Base-by-base conservation (phyloP, 2,797 vertebrate genomes). In the Xiphophorus birchmanni region DNA sequence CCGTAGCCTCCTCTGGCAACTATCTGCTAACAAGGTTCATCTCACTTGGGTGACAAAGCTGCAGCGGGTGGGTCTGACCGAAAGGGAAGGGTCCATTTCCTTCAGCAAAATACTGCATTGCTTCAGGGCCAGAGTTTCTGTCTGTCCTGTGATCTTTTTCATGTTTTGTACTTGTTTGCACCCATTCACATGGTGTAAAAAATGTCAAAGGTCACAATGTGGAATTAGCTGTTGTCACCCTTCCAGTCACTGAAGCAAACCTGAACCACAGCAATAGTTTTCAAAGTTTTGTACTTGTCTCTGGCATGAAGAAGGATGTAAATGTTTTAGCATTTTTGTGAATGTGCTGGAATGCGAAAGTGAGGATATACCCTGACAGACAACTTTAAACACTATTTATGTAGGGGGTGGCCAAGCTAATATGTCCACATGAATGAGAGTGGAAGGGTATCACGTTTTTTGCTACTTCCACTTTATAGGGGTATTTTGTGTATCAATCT, bases 21-120 rank as follows among this genome's bases (percentile, higher is more conserved):
- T 97, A 97, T 95, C 95, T 97, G 96, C 95, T 95, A 97, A 97
- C 96, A 95, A 96, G 93, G 94, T 92, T 84, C 73, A 80, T 95
- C 88, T 94, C 94, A 96, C 96, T 93, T 96, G 95, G 95, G 96
- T 96, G 96, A 96, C 95, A 96, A 95, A 90, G 90, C 91, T 85
- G 73, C 94, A 85, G 75, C 54, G 92, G 92, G 93, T 94, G 94
- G 94, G 90, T 93, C 91, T 93, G 87, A 88, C 77, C 84, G 76
- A 86, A 89, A 90, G 87, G 85, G 86, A 89, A 23, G 88, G 93
- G 90, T 93, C 93, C 91, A 96, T 96, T 96, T 96, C 96, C 96
- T 95, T 93, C 80, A 75, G 88, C 91, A 87, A 88, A 90, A 89
- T 92, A 84, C 80, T 42, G 85, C 23, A 44, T 86, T 67, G 91